Conservation (phyloP, 2,888 invertebrate genomes). For the Chironomus riparius region DNA sequence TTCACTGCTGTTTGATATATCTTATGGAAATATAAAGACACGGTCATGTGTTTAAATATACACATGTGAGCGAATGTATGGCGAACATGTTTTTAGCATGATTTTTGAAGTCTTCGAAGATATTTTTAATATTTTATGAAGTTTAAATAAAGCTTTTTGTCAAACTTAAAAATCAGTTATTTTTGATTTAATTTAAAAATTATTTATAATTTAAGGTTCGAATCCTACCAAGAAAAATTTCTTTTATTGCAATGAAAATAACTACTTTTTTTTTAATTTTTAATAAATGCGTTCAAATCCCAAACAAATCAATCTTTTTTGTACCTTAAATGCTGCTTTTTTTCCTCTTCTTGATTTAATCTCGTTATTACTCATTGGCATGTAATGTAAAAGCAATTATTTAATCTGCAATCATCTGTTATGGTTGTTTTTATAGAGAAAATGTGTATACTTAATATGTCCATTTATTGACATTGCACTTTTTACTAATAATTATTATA, state of each 20-base stretch:
- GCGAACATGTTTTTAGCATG: no score
- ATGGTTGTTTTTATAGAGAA: not conserved
- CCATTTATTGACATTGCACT: not conserved
- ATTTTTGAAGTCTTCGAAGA: no score
- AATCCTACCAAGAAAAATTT: no score
- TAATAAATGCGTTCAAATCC: not conserved
- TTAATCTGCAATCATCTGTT: slow-evolving; percentile 12
- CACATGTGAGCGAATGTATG: no score
- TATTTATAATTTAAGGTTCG: no score
- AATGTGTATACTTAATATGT: no score
- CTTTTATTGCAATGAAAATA: no score
- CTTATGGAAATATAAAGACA: not conserved
- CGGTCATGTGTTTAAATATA: not conserved
- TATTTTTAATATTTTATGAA: no score
- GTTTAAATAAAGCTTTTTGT: no score
- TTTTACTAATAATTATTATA: not conserved
- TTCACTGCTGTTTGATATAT: not conserved
- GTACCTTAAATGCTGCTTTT: not conserved
- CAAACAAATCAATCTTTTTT: not conserved
- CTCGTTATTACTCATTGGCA: not conserved
- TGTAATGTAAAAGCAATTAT: slow-evolving; percentile 6
- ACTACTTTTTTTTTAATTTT: no score
- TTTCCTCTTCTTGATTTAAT: not conserved
- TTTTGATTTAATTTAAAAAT: no score
- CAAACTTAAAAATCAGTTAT: no score